Evolutionary conservation across 2,888 invertebrate species (phyloP).

Genomic region (Scaptomyza tumidula): DNA sequence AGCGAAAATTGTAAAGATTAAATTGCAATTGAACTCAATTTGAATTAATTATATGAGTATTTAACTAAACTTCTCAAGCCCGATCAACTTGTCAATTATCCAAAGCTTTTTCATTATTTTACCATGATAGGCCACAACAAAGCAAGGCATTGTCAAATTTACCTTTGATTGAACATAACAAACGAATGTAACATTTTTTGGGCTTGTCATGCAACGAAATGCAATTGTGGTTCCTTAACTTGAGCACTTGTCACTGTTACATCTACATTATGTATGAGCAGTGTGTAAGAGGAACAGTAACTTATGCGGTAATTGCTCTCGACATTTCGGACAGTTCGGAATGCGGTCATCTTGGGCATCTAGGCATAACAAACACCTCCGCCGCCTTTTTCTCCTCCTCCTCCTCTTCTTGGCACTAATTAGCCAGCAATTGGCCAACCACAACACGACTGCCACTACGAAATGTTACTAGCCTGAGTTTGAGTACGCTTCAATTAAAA

Average conservation of each 20-base stretch:
- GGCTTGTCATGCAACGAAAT: background rate
- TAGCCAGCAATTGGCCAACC: conserved; percentile 5
- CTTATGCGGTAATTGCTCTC: background rate
- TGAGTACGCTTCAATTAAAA: conserved; percentile 3
- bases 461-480: background rate
- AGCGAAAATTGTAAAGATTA: background rate
- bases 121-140: background rate
- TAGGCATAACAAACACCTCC: background rate
- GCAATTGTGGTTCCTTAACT: background rate
- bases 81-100: background rate
- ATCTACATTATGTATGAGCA: background rate
- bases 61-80: no score
- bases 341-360: background rate
- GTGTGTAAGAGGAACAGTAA: background rate
- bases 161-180: background rate
- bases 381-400: background rate
- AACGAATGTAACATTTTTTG: no score
- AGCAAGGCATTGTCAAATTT: background rate
- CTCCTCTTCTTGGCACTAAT: background rate
- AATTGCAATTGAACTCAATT: no score
- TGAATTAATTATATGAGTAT: no score
- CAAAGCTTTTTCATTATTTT: background rate
- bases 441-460: background rate
- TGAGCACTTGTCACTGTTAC: background rate
- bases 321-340: conserved; percentile 1